These are phyloP conservation scores for Notarius quadriscutis DNA, from an alignment of 2,113 vertebrate species.

Conservation along the genomic window DNA sequence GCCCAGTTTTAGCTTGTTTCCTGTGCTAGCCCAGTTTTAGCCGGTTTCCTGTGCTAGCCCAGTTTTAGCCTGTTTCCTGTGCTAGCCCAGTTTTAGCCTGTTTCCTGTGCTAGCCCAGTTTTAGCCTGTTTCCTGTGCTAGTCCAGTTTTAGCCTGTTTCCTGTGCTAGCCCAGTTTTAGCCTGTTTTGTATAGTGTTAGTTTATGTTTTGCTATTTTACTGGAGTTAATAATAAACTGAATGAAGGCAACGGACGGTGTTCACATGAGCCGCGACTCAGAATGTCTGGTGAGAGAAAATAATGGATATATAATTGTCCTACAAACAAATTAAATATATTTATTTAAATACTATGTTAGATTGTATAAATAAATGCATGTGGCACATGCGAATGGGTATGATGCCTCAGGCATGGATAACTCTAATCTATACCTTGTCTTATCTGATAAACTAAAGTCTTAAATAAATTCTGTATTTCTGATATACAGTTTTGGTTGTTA, in stretches of 20 bases:
- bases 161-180: neutral
- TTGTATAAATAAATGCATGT: neutral
- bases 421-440: neutral
- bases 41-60: no score
- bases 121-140: neutral
- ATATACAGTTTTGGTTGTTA: constrained; percentile 4
- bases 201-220: neutral
- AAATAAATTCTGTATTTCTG: constrained; percentile 6
- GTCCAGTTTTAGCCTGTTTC: neutral
- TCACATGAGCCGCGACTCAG: neutral
- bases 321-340: neutral
- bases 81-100: neutral
- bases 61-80: neutral
- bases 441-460: neutral
- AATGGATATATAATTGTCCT: neutral
- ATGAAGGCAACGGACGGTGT: neutral
- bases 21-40: no score
- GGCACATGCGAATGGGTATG: neutral
- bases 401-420: neutral
- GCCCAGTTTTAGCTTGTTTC: no score
- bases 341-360: neutral
- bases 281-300: neutral
- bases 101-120: neutral
- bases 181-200: neutral
- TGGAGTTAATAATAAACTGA: neutral